Evolutionary conservation across 1,140 invertebrate genomes (phyloP).

Genomic region (Nasonia vitripennis): DNA sequence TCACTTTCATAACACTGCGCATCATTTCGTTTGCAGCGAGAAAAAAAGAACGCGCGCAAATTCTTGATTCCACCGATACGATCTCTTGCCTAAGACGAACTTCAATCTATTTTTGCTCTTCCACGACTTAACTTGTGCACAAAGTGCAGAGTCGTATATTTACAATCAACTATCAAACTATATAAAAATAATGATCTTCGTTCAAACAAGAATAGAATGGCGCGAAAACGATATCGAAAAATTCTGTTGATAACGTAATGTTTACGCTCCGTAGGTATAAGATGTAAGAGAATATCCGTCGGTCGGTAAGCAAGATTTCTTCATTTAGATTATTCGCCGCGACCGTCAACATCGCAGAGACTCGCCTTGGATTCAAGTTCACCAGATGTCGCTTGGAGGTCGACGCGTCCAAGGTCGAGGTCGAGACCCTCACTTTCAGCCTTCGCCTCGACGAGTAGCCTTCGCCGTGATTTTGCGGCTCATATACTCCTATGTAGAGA

Average conservation of each 20-base stretch:
- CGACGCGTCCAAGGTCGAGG: slow-evolving; percentile 19
- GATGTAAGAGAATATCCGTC: neutral
- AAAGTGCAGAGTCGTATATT: too few relatives aligned
- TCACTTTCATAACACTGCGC: neutral
- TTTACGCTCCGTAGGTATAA: neutral
- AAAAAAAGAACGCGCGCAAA: neutral
- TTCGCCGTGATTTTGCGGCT: neutral
- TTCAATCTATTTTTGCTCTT: neutral
- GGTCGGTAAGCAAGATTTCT: neutral
- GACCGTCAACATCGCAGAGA: too few relatives aligned
- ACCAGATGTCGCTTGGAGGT: slow-evolving; percentile 34
- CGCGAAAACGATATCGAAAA: neutral
- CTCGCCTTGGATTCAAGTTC: neutral
- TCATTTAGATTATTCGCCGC: neutral
- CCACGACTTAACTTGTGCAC: neutral
- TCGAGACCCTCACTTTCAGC: neutral
- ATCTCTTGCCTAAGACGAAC: neutral
- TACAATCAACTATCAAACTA: too few relatives aligned
- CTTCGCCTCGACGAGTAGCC: neutral
- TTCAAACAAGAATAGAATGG: too few relatives aligned
- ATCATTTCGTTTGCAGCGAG: neutral
- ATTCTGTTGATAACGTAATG: neutral
- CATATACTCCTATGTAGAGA: neutral
- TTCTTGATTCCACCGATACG: neutral
- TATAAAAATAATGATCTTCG: too few relatives aligned